phyloP scores from a whole-genome alignment of 2,113 vertebrate species.

The Acrocephalus kingi region DNA sequence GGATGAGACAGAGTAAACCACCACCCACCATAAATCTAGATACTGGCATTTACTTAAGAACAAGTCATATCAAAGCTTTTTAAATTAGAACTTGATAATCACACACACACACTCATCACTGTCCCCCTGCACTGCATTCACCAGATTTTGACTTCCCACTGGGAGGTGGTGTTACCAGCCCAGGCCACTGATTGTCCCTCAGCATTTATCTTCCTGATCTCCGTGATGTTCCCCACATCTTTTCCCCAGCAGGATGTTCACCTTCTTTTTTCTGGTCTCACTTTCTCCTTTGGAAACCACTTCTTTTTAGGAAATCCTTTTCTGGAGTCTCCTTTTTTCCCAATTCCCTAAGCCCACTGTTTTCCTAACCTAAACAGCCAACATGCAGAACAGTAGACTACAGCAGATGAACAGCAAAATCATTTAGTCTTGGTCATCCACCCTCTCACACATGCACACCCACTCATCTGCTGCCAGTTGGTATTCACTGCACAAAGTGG shows the following conservation, averaged over 20 bases:
- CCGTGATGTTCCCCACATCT: neutral
- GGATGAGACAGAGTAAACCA: neutral
- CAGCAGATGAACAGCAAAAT: neutral
- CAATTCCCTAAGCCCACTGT: fast-evolving
- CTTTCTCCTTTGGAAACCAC: neutral
- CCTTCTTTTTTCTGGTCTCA: neutral
- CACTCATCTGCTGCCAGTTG: neutral
- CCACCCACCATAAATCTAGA: neutral
- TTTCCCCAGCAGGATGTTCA: neutral
- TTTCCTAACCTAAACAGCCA: neutral
- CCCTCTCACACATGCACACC: fast-evolving
- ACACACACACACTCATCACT: fast-evolving
- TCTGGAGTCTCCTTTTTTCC: neutral
- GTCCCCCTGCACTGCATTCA: neutral
- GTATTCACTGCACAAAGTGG: neutral
- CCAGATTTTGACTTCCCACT: neutral
- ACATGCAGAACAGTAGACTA: neutral
- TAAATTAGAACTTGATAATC: neutral
- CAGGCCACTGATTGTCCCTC: neutral
- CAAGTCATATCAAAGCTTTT: neutral
- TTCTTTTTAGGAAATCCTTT: fast-evolving
- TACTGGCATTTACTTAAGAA: neutral
- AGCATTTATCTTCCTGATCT: neutral
- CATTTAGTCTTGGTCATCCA: neutral
- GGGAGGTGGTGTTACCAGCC: fast-evolving